Base-by-base conservation (phyloP, 2,797 vertebrate genomes). In the Phataginus tricuspis region DNA sequence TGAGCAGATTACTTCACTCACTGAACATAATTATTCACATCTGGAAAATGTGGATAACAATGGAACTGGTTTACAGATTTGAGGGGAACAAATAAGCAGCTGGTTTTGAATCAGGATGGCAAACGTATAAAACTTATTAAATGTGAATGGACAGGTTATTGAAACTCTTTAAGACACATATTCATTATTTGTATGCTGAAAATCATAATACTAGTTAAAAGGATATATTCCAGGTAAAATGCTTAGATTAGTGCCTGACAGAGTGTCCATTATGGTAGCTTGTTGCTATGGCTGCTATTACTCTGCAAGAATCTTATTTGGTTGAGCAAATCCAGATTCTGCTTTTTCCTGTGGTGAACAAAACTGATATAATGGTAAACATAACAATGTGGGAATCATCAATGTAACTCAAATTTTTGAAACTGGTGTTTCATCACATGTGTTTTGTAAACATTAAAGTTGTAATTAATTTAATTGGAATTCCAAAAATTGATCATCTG, bases 381-480 rank as follows among this genome's bases (percentile, higher is more conserved):
- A 90, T n/a, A 53, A 0, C 66, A 64, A 63, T 71, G 14, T 51
- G 15, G 7, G 53, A 25, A 75, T 87, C 53, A 72, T 53, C 15
- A 12, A 59, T 45, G 6, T 51, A 53, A 61, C 9, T 90, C 27
- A 80, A 85, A 77, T 21, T 63, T 79, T 74, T 34, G 19, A 84
- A 82, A n/a, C 31, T 86, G 16, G 2, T 5, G 12, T 86, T 93
- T 87, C 11, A 19, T 91, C n/a, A 68, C 61, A n/a, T 61, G 16
- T 63, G 42, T 77, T 0, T 27, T 88, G 53, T 75, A 63, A 92
- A 93, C n/a, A 64, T 71, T 72, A 53, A 61, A 53, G 7, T 31
- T 80, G 31, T 31, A 83, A 64, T 86, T 90, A 80, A 95, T 86
- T 83, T 82, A 72, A 63, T 49, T 91, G 18, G 11, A 55, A 91